Evolutionary conservation across 1,140 invertebrate genomes (phyloP), one percentile per base, ranked within the genome.

Genomic region (Anadara kagoshimensis): DNA sequence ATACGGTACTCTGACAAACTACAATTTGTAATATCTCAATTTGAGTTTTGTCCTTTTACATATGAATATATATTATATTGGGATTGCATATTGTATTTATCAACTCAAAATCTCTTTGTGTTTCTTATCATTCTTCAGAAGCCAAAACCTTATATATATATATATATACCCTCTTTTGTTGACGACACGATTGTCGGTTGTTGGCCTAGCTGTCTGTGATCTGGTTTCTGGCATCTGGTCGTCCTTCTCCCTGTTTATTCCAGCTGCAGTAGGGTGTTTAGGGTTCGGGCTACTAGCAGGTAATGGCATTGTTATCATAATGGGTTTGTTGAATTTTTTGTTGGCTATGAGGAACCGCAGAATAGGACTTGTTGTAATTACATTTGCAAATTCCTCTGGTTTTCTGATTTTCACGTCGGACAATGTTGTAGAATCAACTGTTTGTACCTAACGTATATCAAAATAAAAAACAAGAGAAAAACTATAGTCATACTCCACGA

Each of bases 291-390:
- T 74, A 66, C 79, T 82, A 8, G 75, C 75, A 0, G 83, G 83
- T 26, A 76, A 45, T 1, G 83, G 83, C 22, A 85, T 56, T 1
- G 78, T 78, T 1, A 83, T 29, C 3, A 65, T 68, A 18, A 85
- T 41, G 5, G 83, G 78, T 66, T 79, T 79, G 8, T 47, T 20
- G 24, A 83, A 73, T 26, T 77, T 78, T 14, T 53, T 56, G 53
- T 74, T 73, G 18, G 49, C 22, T 24, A 75, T 63, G 29, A 51
- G 54, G 43, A 80, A 62, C 10, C 63, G 64, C 14, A 84, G 11
- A 18, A 86, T 83, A 11, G 84, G 82, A 67, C 81, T 86, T 20
- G 69, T 70, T 1, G 84, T 57, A 18, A 83, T 22, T 0, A 86
- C 66, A 29, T 61, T 63, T 24, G 44, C 59, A 74, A 81, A 84